phyloP scores from a whole-genome alignment of 2,113 vertebrate genomes.

The Cricetomys ansorgei region DNA sequence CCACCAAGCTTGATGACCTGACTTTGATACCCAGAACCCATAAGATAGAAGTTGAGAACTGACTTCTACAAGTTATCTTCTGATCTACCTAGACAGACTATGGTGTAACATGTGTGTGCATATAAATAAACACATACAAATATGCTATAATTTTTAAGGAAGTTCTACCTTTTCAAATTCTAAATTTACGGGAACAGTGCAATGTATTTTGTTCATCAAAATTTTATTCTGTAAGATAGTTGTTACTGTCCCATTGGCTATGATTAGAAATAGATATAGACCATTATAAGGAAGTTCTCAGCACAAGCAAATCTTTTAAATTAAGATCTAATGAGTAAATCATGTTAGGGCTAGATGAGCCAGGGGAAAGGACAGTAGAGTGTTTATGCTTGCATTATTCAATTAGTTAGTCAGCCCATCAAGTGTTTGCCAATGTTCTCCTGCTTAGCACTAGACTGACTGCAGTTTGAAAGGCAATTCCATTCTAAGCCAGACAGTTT shows the following conservation, averaged over 20 bases:
- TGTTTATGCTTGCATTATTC: conserved; percentile 11
- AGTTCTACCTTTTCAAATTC: neutral
- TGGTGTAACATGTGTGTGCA: neutral
- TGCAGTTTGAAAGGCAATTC: neutral
- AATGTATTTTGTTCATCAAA: conserved; percentile 16
- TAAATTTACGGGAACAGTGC: neutral
- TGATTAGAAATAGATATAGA: neutral
- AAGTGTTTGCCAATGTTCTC: neutral
- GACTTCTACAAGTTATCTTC: neutral
- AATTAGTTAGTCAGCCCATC: neutral
- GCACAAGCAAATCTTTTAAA: conserved; percentile 32
- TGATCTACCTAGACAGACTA: neutral
- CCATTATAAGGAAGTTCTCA: neutral
- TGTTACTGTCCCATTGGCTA: neutral
- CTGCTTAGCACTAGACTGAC: neutral
- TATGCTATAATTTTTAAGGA: neutral
- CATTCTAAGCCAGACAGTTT: neutral
- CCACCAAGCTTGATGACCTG: neutral
- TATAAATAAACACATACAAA: neutral
- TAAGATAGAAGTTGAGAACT: neutral
- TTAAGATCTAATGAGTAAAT: conserved; percentile 41
- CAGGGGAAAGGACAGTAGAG: neutral
- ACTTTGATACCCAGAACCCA: neutral
- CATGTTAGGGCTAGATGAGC: conserved; percentile 1
- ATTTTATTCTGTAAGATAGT: neutral